Evolutionary conservation across 2,797 vertebrate species (phyloP).

Genomic region (Malurus splendens): DNA sequence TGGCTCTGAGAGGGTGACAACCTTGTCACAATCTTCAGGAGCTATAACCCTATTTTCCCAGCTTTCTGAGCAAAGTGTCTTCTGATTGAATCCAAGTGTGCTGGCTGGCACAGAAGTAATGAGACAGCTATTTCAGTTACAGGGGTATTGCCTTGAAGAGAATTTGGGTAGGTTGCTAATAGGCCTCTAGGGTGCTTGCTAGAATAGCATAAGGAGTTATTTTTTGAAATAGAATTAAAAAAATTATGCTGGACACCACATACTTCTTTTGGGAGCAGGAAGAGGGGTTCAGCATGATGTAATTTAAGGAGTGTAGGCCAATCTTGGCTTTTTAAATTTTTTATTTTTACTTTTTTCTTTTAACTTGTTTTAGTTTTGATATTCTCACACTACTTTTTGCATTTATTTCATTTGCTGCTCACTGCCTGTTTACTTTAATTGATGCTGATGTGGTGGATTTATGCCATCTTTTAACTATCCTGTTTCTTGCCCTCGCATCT

Average conservation of each 20-base stretch:
- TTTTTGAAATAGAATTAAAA: rapidly evolving
- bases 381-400: not conserved
- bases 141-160: not conserved
- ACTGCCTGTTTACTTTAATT: not conserved
- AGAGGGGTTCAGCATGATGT: not conserved
- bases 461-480: rapidly evolving
- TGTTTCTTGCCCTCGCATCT: not conserved
- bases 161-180: not conserved
- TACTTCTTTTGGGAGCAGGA: not conserved
- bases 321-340: not conserved
- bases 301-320: not conserved
- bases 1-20: not conserved
- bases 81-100: not conserved
- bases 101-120: not conserved
- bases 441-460: not conserved
- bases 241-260: not conserved
- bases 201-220: not conserved
- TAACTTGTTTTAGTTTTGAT: not conserved
- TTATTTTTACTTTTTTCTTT: not conserved
- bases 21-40: not conserved
- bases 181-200: not conserved
- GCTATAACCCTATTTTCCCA: not conserved
- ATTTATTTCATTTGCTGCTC: not conserved
- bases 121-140: not conserved
- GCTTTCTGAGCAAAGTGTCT: not conserved